Base-by-base conservation (phyloP, 2,113 vertebrate genomes). In the Suncus etruscus region DNA sequence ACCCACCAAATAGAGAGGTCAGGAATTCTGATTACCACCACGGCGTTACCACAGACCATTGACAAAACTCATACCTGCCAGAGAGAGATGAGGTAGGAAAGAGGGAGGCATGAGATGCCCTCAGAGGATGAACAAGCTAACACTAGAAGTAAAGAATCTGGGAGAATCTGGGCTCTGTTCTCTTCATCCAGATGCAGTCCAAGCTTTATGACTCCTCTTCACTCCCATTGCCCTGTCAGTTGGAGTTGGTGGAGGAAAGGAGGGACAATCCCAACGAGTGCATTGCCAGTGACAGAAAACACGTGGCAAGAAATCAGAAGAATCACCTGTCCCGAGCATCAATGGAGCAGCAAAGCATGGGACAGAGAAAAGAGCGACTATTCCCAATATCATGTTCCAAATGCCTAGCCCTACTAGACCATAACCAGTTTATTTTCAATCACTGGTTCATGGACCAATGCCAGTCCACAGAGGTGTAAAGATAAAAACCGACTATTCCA, bases 131-230 rank as follows among this genome's bases (percentile, higher is more conserved):
- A 63, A 58, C 14, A 12, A 0, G 4, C 5, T 51, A 51, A 31
- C 6, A 3, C 20, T 39, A 72, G 47, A 10, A n/a, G n/a, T 31
- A n/a, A 58, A 90, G 61, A 79, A 68, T 8, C 20, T 0, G 45
- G 15, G 54, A 0, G 1, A 0, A 14, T 80, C 69, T 31, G 4
- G n/a, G 6, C 70, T 32, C 29, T 4, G 0, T 10, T 61, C 25
- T 70, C 51, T 24, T 90, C 58, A 12, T 16, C 77, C 31, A 50
- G 22, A 48, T n/a, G 79, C 54, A 18, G n/a, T 47, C 2, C 6
- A n/a, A 12, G 20, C 4, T 66, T 66, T 20, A 15, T 18, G n/a
- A 27, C 27, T 27, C 11, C 63, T 45, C 50, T 15, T 24, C 48
- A 14, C 58, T 22, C 22, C 78, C 51, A 8, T 7, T 39, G 78